A percentile compares a stretch with the other conserved stretches of the same genome.
These are phyloP conservation scores for Drosophila serrata DNA, from an alignment of 1,140 invertebrate species.

Conservation along the genomic window DNA sequence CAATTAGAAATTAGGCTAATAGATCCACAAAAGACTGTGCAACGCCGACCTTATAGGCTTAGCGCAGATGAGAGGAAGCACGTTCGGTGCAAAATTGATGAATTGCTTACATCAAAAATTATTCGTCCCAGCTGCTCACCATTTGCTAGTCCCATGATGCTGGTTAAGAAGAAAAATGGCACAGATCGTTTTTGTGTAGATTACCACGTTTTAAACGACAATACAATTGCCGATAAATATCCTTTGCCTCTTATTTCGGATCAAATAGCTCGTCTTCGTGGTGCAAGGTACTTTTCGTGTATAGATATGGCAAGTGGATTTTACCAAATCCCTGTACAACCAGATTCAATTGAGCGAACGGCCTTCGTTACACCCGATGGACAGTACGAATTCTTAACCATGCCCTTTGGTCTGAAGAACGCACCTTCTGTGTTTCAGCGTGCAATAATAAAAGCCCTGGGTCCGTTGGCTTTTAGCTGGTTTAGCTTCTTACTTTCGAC, in stretches of 20 bases:
- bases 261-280: neutral
- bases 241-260: slow-evolving; percentile 1
- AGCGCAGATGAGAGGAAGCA: too few relatives aligned
- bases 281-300: neutral
- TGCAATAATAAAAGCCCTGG: neutral
- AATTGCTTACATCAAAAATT: too few relatives aligned
- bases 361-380: too few relatives aligned
- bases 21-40: too few relatives aligned
- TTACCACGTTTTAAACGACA: neutral
- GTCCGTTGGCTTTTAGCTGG: neutral
- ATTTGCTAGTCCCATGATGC: too few relatives aligned
- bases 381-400: neutral
- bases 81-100: too few relatives aligned
- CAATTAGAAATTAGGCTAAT: too few relatives aligned
- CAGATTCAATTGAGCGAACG: neutral
- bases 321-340: neutral
- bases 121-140: too few relatives aligned
- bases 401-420: neutral
- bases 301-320: neutral
- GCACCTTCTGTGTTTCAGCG: neutral
- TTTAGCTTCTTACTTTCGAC: too few relatives aligned
- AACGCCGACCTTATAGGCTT: too few relatives aligned
- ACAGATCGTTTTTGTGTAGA: too few relatives aligned
- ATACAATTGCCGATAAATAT: neutral
- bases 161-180: too few relatives aligned